Evolutionary conservation across 2,113 vertebrate species (phyloP).

Genomic region (Colinus virginianus): DNA sequence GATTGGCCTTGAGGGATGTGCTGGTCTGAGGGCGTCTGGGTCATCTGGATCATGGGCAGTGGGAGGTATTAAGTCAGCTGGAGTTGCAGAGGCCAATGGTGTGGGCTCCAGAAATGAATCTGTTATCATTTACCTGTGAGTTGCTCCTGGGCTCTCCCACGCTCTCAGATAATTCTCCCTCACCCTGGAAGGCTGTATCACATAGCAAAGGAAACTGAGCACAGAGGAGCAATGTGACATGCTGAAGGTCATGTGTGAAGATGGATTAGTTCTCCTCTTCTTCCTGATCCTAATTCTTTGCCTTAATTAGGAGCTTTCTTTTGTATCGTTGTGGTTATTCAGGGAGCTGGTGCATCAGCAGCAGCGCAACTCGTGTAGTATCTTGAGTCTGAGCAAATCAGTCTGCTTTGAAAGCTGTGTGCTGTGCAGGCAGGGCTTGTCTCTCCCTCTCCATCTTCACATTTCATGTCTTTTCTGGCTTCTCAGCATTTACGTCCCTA

Average conservation of each 20-base stretch:
- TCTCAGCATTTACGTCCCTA: conserved; percentile 41
- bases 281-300: background rate
- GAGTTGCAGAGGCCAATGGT: background rate
- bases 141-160: background rate
- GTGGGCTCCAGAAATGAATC: background rate
- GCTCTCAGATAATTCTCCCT: background rate
- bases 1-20: background rate
- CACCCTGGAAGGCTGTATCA: background rate
- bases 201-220: background rate
- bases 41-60: background rate
- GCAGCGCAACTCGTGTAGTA: background rate
- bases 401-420: background rate
- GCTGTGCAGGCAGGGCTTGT: conserved; percentile 5
- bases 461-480: conserved; percentile 37
- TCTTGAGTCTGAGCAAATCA: conserved; percentile 4
- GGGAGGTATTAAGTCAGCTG: background rate
- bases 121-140: background rate
- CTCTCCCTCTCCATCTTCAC: background rate
- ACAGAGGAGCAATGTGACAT: background rate
- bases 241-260: background rate
- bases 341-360: background rate
- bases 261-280: background rate
- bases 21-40: background rate
- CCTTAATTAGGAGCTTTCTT: conserved; percentile 5
- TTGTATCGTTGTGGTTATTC: background rate